A percentile compares a stretch with the other conserved stretches of the same genome.
These are phyloP conservation scores for Crotophaga sulcirostris DNA, from an alignment of 2,113 vertebrate species.

Conservation along the genomic window DNA sequence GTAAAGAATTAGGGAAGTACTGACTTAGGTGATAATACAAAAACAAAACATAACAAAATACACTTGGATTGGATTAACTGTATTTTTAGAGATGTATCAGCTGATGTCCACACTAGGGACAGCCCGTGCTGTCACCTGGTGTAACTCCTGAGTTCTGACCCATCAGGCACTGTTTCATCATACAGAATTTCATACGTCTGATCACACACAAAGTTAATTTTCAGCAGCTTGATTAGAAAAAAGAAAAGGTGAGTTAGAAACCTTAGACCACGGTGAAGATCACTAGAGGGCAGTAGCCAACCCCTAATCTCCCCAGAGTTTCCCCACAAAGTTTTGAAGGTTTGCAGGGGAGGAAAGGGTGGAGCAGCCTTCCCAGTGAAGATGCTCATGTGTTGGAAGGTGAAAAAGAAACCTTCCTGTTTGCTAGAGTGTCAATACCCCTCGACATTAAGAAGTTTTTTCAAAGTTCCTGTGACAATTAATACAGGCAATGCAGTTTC, in stretches of 20 bases:
- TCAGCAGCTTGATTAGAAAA: neutral
- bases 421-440: neutral
- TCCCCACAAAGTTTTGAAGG: neutral
- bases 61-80: neutral
- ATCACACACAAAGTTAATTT: neutral
- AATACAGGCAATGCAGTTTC: neutral
- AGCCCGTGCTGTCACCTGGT: neutral
- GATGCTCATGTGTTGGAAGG: accelerated
- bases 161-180: neutral
- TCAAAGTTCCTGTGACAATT: neutral
- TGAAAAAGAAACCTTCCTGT: neutral
- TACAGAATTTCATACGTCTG: neutral
- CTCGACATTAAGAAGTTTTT: neutral
- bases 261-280: neutral
- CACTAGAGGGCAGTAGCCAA: constrained; percentile 68
- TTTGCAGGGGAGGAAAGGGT: neutral
- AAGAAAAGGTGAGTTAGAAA: neutral
- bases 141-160: neutral
- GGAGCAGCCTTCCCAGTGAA: accelerated
- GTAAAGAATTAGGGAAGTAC: neutral
- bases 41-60: neutral
- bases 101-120: neutral
- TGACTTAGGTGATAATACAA: neutral
- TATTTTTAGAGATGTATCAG: neutral
- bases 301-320: neutral